Evolutionary conservation across 2,113 vertebrate species (phyloP).

Genomic region (Mohoua ochrocephala): DNA sequence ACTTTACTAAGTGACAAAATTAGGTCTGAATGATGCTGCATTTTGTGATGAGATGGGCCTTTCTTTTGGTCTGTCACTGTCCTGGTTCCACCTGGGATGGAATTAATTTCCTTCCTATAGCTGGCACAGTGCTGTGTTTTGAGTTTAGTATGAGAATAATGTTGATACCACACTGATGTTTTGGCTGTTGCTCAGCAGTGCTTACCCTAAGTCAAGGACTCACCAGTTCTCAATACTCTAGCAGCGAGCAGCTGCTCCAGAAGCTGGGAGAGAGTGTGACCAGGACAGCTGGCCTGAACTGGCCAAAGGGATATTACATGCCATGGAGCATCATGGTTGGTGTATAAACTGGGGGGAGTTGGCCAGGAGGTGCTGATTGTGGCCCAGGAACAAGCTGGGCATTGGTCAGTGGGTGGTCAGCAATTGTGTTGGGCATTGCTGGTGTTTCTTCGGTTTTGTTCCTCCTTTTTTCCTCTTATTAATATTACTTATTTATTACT

Average conservation of each 20-base stretch:
- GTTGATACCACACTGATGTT: neutral
- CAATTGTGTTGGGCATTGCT: neutral
- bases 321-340: neutral
- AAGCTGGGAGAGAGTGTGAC: neutral
- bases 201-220: neutral
- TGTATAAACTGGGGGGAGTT: neutral
- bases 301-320: neutral
- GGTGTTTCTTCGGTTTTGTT: neutral
- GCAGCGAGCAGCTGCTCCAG: neutral
- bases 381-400: neutral
- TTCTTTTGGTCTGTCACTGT: neutral
- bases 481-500: neutral
- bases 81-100: neutral
- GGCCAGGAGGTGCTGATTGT: neutral
- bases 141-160: neutral
- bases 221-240: neutral
- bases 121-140: neutral
- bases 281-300: neutral
- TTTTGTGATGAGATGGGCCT: neutral
- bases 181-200: neutral
- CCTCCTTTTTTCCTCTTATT: neutral
- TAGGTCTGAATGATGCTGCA: neutral
- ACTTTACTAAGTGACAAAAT: neutral
- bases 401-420: neutral
- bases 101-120: neutral